Percentiles rank a stretch among this genome's conserved stretches.
phyloP scores from a whole-genome alignment of 2,113 vertebrate genomes.

The Parus major region DNA sequence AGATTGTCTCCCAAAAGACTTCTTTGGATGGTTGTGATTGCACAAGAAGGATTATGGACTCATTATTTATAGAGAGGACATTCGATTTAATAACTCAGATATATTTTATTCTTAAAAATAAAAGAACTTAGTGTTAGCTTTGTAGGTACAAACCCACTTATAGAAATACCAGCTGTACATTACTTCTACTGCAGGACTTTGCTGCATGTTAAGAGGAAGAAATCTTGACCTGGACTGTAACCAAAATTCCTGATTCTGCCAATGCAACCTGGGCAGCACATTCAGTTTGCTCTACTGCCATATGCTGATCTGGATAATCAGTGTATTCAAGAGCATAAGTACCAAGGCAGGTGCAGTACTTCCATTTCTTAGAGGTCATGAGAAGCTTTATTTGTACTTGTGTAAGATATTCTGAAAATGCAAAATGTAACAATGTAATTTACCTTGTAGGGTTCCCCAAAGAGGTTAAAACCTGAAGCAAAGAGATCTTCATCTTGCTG shows the following conservation, averaged over 20 bases:
- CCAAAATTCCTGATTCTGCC: background rate
- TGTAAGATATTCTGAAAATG: background rate
- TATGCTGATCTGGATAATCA: background rate
- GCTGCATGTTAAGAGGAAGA: background rate
- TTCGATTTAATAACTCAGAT: conserved; percentile 6
- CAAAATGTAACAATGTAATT: background rate
- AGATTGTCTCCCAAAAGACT: conserved; percentile 48
- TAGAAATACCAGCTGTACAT: conserved; percentile 21
- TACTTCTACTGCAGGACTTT: background rate
- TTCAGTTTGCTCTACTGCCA: background rate
- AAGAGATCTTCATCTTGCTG: conserved; percentile 98
- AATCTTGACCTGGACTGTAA: background rate
- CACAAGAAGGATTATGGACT: background rate
- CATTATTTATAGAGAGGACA: conserved; percentile 23
- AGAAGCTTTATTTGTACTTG: background rate
- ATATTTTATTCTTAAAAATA: conserved; percentile 34
- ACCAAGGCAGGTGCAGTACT: background rate
- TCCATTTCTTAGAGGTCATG: background rate
- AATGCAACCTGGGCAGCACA: background rate
- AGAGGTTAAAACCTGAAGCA: conserved; percentile 96
- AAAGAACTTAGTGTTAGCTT: background rate
- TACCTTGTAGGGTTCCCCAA: conserved; percentile 98
- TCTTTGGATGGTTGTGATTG: conserved; percentile 31
- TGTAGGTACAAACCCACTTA: background rate
- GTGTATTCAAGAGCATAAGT: background rate